These are phyloP conservation scores for Nesometra sesokonis DNA, from an alignment of 35 echinoderm and acorn worm genomes.

Conservation along the genomic window DNA sequence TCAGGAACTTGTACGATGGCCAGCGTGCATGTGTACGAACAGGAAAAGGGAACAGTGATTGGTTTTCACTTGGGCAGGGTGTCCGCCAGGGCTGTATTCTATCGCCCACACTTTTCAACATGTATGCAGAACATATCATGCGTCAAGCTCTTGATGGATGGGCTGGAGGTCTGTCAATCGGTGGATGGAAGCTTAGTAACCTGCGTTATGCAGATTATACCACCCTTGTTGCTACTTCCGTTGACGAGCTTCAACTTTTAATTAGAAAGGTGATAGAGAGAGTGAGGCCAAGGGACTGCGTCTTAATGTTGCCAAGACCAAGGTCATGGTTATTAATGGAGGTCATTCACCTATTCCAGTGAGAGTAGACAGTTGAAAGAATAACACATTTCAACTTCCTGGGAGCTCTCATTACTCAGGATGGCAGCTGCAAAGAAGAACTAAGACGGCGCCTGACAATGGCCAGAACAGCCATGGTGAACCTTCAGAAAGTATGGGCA, in stretches of 20 bases:
- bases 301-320: conserved; percentile 17
- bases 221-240: neutral
- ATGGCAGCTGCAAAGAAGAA: conserved; percentile 3
- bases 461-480: neutral
- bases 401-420: neutral
- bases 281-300: conserved; percentile 9
- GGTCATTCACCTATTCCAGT: neutral
- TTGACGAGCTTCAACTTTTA: conserved; percentile 1
- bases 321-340: conserved; percentile 4
- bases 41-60: conserved; percentile 3
- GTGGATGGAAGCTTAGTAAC: conserved; percentile 16
- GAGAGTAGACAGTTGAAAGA: neutral
- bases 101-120: conserved; percentile 24
- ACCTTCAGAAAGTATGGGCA: conserved; percentile 7
- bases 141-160: neutral
- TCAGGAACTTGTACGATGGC: neutral
- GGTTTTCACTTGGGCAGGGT: neutral
- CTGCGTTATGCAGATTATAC: conserved; percentile 19
- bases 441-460: conserved; percentile 7
- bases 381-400: neutral
- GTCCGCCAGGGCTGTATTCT: conserved; percentile 31
- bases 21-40: neutral
- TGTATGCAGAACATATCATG: conserved; percentile 36
- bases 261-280: neutral
- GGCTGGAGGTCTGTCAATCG: conserved; percentile 4